Conservation (phyloP, 2,113 vertebrate genomes). For the Sialia sialis region DNA sequence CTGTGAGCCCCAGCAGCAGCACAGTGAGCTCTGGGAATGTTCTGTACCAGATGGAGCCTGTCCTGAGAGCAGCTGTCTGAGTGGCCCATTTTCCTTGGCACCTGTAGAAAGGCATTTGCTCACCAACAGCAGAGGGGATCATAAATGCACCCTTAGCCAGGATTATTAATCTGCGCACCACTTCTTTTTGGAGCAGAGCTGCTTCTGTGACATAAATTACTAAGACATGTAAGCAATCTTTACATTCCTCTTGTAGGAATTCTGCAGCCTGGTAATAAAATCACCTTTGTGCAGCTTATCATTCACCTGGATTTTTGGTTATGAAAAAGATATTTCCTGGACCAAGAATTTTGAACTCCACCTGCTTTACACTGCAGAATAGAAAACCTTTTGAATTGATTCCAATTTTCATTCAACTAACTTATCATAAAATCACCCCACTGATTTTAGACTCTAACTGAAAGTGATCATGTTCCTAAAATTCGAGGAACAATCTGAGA, state of each 20-base stretch:
- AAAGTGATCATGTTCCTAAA: neutral
- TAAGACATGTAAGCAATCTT: neutral
- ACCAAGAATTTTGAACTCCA: neutral
- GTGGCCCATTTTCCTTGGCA: neutral
- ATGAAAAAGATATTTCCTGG: neutral
- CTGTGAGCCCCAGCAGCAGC: neutral
- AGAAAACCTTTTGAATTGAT: neutral
- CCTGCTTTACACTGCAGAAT: neutral
- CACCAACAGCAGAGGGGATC: neutral
- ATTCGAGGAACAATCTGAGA: neutral
- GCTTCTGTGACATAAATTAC: neutral
- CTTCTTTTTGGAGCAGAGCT: neutral
- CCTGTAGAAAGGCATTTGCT: neutral
- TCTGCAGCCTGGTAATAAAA: neutral
- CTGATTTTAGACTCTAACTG: neutral
- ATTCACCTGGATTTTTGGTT: neutral
- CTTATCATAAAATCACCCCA: neutral
- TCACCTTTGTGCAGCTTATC: neutral
- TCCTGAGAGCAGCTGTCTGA: neutral
- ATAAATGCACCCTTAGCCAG: neutral
- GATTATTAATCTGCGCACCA: neutral
- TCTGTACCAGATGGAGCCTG: neutral
- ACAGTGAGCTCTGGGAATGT: neutral
- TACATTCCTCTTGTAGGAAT: neutral
- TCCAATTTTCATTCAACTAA: neutral